A percentile compares a stretch with the other conserved stretches of the same genome.
Evolutionary conservation across 1,140 invertebrate species (phyloP).

Genomic region (Euschistus heros): DNA sequence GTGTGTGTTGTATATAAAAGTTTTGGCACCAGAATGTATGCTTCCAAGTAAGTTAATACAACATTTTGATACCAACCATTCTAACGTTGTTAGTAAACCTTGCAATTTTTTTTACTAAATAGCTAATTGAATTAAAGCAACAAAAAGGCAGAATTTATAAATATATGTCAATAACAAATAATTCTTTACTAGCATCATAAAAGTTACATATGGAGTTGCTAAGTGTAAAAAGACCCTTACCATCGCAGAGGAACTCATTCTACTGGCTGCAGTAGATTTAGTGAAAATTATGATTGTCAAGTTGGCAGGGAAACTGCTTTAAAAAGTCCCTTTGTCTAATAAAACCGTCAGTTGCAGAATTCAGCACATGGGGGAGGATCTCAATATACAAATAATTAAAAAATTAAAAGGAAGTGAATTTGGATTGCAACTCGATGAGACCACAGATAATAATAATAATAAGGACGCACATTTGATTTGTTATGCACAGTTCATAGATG

Average conservation of each 20-base stretch:
- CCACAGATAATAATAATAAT: neutral
- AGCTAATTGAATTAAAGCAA: constrained; percentile 15
- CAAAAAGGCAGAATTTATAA: constrained; percentile 7
- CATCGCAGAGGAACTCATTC: constrained; percentile 11
- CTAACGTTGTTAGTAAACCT: constrained; percentile 20
- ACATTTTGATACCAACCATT: constrained; percentile 31
- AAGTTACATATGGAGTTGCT: neutral
- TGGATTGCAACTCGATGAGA: neutral
- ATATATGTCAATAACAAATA: constrained; percentile 11
- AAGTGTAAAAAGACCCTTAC: constrained; percentile 15
- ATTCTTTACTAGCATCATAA: constrained; percentile 5
- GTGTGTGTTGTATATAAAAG: constrained; percentile 28
- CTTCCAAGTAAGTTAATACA: constrained; percentile 31
- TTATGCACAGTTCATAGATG: neutral
- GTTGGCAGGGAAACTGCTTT: neutral
- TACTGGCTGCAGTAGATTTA: constrained; percentile 3
- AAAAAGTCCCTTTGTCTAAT: neutral
- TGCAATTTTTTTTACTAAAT: neutral
- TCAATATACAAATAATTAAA: neutral
- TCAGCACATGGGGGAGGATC: neutral
- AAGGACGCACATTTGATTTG: neutral
- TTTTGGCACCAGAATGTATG: constrained; percentile 29
- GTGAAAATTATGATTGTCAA: neutral
- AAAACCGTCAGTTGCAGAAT: neutral
- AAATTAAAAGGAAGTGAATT: neutral